Percentiles rank a stretch among this genome's conserved stretches.
phyloP scores from a whole-genome alignment of 2,888 invertebrate species.

The Polyploca ridens region DNA sequence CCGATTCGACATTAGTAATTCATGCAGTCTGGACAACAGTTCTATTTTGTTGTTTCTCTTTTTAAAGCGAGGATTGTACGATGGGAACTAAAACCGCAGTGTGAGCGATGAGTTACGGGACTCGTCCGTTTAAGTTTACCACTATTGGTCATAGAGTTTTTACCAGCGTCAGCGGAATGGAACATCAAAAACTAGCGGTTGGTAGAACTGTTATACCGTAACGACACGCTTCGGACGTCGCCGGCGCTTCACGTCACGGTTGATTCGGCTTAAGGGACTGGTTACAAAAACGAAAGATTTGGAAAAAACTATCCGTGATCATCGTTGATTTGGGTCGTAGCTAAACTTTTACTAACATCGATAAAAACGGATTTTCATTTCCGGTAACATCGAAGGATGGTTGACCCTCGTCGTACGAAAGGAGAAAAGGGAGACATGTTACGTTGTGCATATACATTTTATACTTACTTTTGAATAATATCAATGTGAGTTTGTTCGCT shows the following conservation, averaged over 20 bases:
- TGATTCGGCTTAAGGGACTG: constrained; percentile 43
- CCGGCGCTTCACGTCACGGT: constrained; percentile 39
- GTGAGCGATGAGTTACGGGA: constrained; percentile 53
- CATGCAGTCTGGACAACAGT: not conserved
- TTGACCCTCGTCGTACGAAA: not conserved
- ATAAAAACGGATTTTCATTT: not conserved
- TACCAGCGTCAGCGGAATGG: constrained; percentile 36
- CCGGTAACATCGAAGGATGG: not conserved
- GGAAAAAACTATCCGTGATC: constrained; percentile 14
- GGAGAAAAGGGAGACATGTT: no score
- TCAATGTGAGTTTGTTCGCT: no score
- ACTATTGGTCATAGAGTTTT: constrained; percentile 52
- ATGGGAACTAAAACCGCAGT: constrained; percentile 47
- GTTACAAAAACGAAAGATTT: constrained; percentile 30
- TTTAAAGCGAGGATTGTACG: constrained; percentile 26
- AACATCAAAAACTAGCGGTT: constrained; percentile 51
- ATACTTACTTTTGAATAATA: no score
- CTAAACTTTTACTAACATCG: not conserved
- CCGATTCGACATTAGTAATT: not conserved
- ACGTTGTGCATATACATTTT: no score
- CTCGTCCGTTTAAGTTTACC: constrained; percentile 45
- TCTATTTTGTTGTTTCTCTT: constrained; percentile 12
- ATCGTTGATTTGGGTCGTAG: constrained; percentile 33
- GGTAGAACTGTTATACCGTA: constrained; percentile 51
- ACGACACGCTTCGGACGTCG: constrained; percentile 48